These are phyloP conservation scores for Actinostola sp. DNA, from an alignment of 92 coral and sea anemone species.

Conservation along the genomic window DNA sequence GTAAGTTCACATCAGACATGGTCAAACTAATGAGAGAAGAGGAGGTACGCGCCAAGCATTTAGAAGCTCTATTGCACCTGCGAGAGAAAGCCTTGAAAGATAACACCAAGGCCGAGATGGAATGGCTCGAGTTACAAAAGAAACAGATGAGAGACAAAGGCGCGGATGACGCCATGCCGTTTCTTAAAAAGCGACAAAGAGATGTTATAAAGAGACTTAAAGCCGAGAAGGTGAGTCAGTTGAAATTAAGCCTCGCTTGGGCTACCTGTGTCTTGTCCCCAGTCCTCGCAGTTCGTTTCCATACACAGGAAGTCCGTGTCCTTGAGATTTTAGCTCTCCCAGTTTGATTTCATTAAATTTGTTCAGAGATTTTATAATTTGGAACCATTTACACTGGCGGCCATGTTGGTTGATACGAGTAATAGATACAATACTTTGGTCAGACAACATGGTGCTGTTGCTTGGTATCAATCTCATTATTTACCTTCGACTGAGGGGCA, in stretches of 20 bases:
- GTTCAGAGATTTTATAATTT: no score
- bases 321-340: no score
- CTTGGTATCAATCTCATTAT: no score
- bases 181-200: conserved; percentile 86
- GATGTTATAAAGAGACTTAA: conserved; percentile 87
- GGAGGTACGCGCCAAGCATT: conserved; percentile 93
- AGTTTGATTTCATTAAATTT: no score
- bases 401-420: no score
- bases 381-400: no score
- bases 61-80: conserved; percentile 89
- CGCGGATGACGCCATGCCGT: conserved; percentile 99
- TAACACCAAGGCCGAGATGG: conserved; percentile 98
- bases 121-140: conserved; percentile 95
- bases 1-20: conserved; percentile 95
- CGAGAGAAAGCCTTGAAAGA: conserved; percentile 97
- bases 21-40: conserved; percentile 92
- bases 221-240: conserved; percentile 81
- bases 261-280: background rate
- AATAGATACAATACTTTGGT: no score
- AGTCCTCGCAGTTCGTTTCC: background rate
- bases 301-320: no score
- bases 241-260: background rate
- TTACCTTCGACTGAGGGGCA: no score
- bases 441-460: no score
- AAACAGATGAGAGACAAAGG: conserved; percentile 90